Evolutionary conservation across 1,140 invertebrate genomes (phyloP).

Genomic region (Liolophura sinensis): DNA sequence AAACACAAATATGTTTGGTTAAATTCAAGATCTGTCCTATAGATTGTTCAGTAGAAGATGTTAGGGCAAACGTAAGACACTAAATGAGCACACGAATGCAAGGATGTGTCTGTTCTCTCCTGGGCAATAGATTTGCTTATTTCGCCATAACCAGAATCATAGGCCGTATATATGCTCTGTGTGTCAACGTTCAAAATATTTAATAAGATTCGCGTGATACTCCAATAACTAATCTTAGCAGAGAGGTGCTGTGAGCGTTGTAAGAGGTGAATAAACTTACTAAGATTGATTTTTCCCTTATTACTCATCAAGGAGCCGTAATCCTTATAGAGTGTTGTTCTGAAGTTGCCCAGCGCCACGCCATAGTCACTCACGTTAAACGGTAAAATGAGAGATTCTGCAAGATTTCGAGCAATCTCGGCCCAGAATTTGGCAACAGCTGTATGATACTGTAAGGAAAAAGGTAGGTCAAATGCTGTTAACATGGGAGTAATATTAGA

Average conservation of each 20-base stretch:
- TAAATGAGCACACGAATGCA: no score
- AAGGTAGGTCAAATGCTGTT: not conserved
- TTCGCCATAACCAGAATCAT: no score
- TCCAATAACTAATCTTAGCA: not conserved
- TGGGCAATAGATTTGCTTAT: no score
- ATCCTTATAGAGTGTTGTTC: conserved; percentile 17
- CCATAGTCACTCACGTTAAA: conserved; percentile 45
- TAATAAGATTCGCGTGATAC: not conserved
- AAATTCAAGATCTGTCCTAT: no score
- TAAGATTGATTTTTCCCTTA: conserved; percentile 6
- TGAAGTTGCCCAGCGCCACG: conserved; percentile 15
- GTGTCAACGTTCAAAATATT: not conserved
- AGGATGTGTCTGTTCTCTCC: no score
- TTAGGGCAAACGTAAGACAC: no score
- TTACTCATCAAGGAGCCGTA: conserved; percentile 17
- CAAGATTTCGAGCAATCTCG: conserved; percentile 50
- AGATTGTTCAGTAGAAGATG: no score
- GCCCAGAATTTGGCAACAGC: conserved; percentile 51
- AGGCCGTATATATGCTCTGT: no score
- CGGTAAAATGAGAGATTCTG: conserved; percentile 56
- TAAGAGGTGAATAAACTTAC: not conserved
- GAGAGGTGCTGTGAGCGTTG: not conserved
- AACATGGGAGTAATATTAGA: not conserved
- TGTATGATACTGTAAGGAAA: conserved; percentile 36
- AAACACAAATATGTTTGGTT: no score